Conservation (phyloP, 1,140 invertebrate genomes). For the Sitophilus oryzae region DNA sequence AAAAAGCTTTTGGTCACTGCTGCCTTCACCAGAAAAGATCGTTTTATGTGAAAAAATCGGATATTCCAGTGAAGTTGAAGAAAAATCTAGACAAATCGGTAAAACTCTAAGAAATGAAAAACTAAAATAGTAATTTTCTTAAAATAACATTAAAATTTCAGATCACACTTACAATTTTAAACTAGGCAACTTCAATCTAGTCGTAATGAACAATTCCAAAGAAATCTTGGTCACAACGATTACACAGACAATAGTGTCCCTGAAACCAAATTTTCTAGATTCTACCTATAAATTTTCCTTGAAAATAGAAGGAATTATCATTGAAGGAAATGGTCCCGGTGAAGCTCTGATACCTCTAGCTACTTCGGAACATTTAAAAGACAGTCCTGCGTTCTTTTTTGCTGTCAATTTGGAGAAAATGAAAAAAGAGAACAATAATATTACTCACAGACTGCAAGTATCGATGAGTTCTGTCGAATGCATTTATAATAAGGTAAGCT, state of each 20-base stretch:
- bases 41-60: constrained; percentile 58
- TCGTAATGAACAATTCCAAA: constrained; percentile 61
- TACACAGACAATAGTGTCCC: constrained; percentile 51
- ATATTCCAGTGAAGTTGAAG: constrained; percentile 37
- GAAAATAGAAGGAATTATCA: constrained; percentile 66
- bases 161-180: constrained; percentile 77
- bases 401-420: constrained; percentile 72
- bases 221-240: constrained; percentile 70
- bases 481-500: constrained; percentile 69
- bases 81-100: constrained; percentile 19
- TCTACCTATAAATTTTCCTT: constrained; percentile 29
- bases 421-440: constrained; percentile 58
- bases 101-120: too few species aligned
- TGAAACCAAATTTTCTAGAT: constrained; percentile 33
- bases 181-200: constrained; percentile 66
- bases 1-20: constrained; percentile 56
- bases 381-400: constrained; percentile 63
- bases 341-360: constrained; percentile 65
- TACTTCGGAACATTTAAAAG: constrained; percentile 43
- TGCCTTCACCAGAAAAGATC: constrained; percentile 61
- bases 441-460: constrained; percentile 60
- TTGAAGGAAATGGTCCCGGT: constrained; percentile 70
- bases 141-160: too few species aligned
- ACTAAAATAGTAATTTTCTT: too few species aligned
- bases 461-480: constrained; percentile 71